Base-by-base conservation (phyloP, 2,888 invertebrate genomes). In the Drosophila lacicola region DNA sequence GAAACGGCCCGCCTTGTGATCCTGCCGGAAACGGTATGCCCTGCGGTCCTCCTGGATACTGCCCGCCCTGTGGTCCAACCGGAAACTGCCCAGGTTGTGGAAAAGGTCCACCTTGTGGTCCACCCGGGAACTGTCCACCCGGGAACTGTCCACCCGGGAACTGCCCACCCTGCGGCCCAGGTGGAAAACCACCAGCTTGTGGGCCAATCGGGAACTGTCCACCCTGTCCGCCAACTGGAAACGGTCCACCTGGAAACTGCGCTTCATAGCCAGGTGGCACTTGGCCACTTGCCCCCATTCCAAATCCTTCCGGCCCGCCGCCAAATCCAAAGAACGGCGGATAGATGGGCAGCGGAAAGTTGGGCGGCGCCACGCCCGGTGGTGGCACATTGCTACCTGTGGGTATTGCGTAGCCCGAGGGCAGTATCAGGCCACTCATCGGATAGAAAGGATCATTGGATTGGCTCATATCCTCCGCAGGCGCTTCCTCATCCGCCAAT, bases 271-370 rank as follows among this genome's bases (percentile, higher is more conserved):
- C 71, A 4, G 58, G 62, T 1, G 56, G 60, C 25, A 56, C 17
- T 19, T 60, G 69, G 1, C 51, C 65, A 13, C 17, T 17, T 17
- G 36, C 50, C 2, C 34, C 44, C 14, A n/a, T 34, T n/a, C 56
- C 63, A 19, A 64, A 37, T 6, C 62, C 58, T 10, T 60, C 65
- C 1, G 54, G 34, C 0, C 64, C 70, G 0, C 56, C 62, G 6
- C 57, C 65, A 50, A 85, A 86, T 14, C 88, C 86, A 44, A 74
- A 88, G 67, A 76, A 86, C 3, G 89, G 89, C 29, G 89, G 85
- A 21, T 78, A 85, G 9, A 78, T 81, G 41, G 89, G 89, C 39
- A 88, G 56, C 3, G 81, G 89, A 36, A 88, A 88, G 50, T 79
- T 86, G 25, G 84, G 83, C 5, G 87, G 74, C 10, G 76, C 60